Evolutionary conservation across 2,888 invertebrate genomes (phyloP), one percentile per base, ranked within the genome.

Genomic region (Drosophila neutralis): DNA sequence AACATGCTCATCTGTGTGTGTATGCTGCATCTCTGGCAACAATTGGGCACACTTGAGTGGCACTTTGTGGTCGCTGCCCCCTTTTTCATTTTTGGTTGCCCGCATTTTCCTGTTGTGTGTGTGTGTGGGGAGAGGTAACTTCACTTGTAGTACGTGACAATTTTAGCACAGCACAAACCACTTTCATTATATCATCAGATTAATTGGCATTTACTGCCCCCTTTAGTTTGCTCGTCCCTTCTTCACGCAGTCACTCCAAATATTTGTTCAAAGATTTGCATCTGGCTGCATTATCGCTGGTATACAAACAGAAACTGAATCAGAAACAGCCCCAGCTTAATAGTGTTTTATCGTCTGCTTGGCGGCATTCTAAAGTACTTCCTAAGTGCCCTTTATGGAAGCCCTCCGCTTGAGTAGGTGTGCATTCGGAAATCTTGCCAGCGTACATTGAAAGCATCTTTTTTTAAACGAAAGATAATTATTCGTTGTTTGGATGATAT

Each of bases 241-340:
- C 70, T 64, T 64, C 35, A 40, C 61, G 65, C 69, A 90, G 88
- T 88, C 91, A 89, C 61, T 51, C 49, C 78, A 91, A 91, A 91
- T 91, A 91, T 91, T 91, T 90, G 87, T 67, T 67, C 48, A 61
- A 63, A 85, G 89, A 91, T 91, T 89, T 74, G 73, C 78, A 90
- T 90, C 90, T 86, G 78, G 58, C 63, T 61, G 73, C 73, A 57
- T 82, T 89, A 87, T 87, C 82, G 40, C 58, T 49, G 73, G 62
- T 72, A 53, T 67, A 67, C 49, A 69, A 49, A 48, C 51, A 29
- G 36, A 53, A 56, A 66, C 53, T 29, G 42, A 57, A 40, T 27
- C 40, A 21, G 29, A 52, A 52, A 48, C 33, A 48, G 31, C 59
- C 54, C 72, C 24, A 29, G 11, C 35, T 15, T 15, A n/a, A 31